Evolutionary conservation across 30 jellyfish, hydroid and myxozoan species (phyloP).

Genomic region (Catostylus mosaicus): DNA sequence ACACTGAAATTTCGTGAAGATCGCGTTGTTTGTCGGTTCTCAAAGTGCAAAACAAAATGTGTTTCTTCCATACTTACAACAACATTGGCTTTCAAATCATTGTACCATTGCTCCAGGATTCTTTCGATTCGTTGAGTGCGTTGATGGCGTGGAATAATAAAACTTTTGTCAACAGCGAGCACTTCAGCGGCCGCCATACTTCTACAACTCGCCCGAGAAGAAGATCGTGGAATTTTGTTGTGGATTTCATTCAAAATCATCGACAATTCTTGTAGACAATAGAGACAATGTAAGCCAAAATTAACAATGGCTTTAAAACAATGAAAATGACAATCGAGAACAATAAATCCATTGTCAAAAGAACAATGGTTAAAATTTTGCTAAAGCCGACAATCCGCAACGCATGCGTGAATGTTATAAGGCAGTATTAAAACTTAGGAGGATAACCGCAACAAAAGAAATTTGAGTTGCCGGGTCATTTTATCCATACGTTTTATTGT

Average conservation of each 20-base stretch:
- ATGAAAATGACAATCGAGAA: conserved; percentile 8
- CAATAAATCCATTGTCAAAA: too few species aligned
- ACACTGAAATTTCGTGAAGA: conserved; percentile 15
- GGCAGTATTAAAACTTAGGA: background rate
- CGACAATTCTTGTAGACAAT: conserved; percentile 13
- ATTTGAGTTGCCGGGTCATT: too few species aligned
- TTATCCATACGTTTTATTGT: too few species aligned
- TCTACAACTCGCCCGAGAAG: conserved; percentile 10
- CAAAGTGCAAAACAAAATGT: background rate
- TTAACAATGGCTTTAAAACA: background rate
- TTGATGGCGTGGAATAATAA: background rate
- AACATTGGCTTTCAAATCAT: conserved; percentile 49
- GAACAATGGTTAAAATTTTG: conserved; percentile 5
- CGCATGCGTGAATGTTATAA: conserved; percentile 20
- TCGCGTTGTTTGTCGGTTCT: background rate
- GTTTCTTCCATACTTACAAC: conserved; percentile 41
- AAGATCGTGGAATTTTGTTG: conserved; percentile 26
- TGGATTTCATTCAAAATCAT: conserved; percentile 39
- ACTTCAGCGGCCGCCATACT: conserved; percentile 78
- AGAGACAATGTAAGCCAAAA: conserved; percentile 7
- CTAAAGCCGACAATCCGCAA: background rate
- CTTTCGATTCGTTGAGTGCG: conserved; percentile 46
- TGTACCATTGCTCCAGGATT: conserved; percentile 51
- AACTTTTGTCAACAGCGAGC: conserved; percentile 8
- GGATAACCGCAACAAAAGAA: background rate